Conservation (phyloP, 2,797 vertebrate species). For the Enteromius thamalakanensis region DNA sequence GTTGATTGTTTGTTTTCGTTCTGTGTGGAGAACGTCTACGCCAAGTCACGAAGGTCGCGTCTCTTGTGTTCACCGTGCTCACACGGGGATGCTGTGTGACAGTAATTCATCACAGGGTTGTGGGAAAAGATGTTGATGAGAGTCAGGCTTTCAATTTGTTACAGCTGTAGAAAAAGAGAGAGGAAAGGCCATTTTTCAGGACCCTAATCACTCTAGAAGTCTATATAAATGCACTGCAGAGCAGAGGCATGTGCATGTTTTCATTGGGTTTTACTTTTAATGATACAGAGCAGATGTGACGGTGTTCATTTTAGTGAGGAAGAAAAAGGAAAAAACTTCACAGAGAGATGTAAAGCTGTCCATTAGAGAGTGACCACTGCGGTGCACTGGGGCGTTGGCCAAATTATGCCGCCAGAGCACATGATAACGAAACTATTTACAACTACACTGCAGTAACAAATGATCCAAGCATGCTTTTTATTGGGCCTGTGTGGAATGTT, state of each 20-base stretch:
- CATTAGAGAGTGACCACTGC: constrained; percentile 30
- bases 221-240: constrained; percentile 66
- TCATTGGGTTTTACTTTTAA: constrained; percentile 69
- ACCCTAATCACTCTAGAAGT: constrained; percentile 57
- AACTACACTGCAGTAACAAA: background rate
- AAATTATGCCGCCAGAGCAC: constrained; percentile 17
- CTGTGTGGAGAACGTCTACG: background rate
- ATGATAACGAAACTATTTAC: constrained; percentile 24
- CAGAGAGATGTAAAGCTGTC: constrained; percentile 41
- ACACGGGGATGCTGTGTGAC: constrained; percentile 43
- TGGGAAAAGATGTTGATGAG: constrained; percentile 60
- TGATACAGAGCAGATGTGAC: constrained; percentile 71
- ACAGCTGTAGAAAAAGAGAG: constrained; percentile 66
- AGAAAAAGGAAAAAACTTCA: constrained; percentile 26
- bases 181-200: constrained; percentile 53
- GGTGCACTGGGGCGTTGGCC: background rate
- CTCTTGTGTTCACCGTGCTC: constrained; percentile 14
- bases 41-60: constrained; percentile 32
- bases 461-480: constrained; percentile 21
- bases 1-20: constrained; percentile 16
- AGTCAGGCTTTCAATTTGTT: constrained; percentile 70
- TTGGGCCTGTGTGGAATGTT: constrained; percentile 18
- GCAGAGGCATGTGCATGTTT: constrained; percentile 66
- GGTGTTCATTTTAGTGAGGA: constrained; percentile 29
- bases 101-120: constrained; percentile 61